Evolutionary conservation across 2,113 vertebrate genomes (phyloP).

Genomic region (Taxidea taxus): DNA sequence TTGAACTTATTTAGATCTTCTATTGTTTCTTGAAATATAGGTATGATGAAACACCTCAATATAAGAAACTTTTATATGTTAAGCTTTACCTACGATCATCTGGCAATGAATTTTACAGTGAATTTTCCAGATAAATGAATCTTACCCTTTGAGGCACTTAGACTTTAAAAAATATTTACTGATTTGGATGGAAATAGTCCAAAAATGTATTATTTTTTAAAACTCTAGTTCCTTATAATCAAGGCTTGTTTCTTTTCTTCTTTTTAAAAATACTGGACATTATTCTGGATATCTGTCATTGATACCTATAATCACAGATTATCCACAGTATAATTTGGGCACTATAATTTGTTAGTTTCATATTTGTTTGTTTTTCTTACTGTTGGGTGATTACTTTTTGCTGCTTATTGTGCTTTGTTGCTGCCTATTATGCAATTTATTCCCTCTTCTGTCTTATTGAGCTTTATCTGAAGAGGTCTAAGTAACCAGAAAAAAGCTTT

Average conservation of each 20-base stretch:
- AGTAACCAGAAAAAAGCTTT: constrained; percentile 31
- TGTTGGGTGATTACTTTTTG: constrained; percentile 35
- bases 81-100: neutral
- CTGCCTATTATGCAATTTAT: neutral
- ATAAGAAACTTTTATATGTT: constrained; percentile 14
- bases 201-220: constrained; percentile 1
- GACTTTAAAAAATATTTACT: constrained; percentile 7
- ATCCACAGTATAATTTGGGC: neutral
- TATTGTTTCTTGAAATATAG: constrained; percentile 22
- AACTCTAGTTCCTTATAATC: neutral
- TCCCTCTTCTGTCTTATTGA: constrained; percentile 16
- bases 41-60: neutral
- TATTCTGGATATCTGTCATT: neutral
- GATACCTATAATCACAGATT: neutral
- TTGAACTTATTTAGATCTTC: constrained; percentile 19
- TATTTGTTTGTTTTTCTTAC: constrained; percentile 39
- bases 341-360: neutral
- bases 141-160: constrained; percentile 16
- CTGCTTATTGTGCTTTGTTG: neutral
- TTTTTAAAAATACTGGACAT: constrained; percentile 10
- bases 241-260: neutral
- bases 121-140: constrained; percentile 40
- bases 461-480: neutral
- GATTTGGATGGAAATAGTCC: constrained; percentile 21
- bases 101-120: constrained; percentile 16